phyloP scores from a whole-genome alignment of 2,113 vertebrate genomes.

The Oenanthe melanoleuca region DNA sequence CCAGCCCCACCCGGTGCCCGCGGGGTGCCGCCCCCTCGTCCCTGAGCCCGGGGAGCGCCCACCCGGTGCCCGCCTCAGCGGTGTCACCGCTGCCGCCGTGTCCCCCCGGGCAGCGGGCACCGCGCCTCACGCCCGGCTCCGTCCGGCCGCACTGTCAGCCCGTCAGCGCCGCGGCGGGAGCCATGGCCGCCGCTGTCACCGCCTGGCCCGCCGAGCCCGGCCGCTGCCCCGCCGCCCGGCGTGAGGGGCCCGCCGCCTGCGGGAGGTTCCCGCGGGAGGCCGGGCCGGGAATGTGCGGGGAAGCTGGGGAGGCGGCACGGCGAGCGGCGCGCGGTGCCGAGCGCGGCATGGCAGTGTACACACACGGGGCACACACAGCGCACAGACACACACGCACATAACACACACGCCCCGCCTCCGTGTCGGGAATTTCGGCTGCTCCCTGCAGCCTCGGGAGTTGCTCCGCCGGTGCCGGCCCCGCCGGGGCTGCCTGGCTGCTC shows the following conservation, averaged over 20 bases:
- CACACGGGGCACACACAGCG: neutral
- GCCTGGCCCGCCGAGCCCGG: too few relatives aligned
- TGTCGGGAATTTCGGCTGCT: constrained; percentile 20
- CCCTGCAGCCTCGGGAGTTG: neutral
- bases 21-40: neutral
- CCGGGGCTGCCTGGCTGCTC: neutral
- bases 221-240: too few relatives aligned
- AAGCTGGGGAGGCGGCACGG: neutral
- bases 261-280: neutral
- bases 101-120: neutral
- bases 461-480: neutral
- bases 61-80: neutral
- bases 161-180: constrained; percentile 21
- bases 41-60: neutral
- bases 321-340: neutral
- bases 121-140: neutral
- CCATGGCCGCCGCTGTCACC: neutral
- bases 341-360: constrained; percentile 12
- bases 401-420: neutral
- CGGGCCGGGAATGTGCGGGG: neutral
- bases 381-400: neutral
- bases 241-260: neutral
- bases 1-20: neutral
- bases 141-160: neutral
- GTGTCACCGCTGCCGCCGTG: neutral